Conservation (phyloP, 2,797 vertebrate genomes). For the Neopelma chrysocephalum region DNA sequence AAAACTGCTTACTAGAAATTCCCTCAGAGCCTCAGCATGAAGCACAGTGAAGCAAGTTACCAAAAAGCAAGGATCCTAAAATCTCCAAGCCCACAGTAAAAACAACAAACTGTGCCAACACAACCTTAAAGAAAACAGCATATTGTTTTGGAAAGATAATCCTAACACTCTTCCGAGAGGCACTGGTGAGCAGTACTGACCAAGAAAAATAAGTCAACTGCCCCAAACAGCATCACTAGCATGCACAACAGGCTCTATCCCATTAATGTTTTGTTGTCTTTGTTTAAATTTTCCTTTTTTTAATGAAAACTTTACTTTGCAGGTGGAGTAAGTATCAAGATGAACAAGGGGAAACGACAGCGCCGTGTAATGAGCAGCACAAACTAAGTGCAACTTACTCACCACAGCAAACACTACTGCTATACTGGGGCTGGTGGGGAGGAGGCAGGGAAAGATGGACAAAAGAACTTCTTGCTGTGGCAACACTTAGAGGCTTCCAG, state of each 20-base stretch:
- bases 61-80: not conserved
- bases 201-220: not conserved
- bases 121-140: not conserved
- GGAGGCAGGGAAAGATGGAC: not conserved
- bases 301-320: not conserved
- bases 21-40: not conserved
- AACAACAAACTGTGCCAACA: not conserved
- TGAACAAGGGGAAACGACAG: not conserved
- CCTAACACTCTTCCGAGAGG: not conserved
- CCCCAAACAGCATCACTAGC: not conserved
- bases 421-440: not conserved
- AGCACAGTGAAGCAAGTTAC: not conserved
- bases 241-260: not conserved
- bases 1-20: not conserved
- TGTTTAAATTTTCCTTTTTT: not conserved
- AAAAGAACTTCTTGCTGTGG: not conserved
- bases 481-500: not conserved
- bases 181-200: not conserved
- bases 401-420: not conserved
- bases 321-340: not conserved
- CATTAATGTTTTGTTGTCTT: not conserved
- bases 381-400: not conserved
- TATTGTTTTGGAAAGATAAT: not conserved
- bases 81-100: not conserved
- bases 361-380: not conserved